Evolutionary conservation across 2,888 invertebrate species (phyloP).

Genomic region (Phragmatobia fuliginosa): DNA sequence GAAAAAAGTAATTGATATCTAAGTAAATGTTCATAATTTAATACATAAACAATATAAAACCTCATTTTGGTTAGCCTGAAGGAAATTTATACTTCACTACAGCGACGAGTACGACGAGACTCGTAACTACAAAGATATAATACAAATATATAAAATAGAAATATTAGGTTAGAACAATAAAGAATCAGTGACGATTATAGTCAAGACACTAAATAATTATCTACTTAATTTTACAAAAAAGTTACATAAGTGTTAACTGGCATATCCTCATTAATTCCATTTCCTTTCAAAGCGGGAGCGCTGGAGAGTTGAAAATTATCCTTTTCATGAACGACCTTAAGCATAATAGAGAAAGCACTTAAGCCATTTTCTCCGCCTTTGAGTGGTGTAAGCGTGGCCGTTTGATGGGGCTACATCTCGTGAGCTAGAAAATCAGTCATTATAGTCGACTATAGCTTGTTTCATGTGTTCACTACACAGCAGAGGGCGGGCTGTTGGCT

Average conservation of each 20-base stretch:
- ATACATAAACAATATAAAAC: no score
- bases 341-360: slow-evolving; percentile 87
- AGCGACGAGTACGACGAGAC: not conserved
- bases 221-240: not conserved
- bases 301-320: slow-evolving; percentile 86
- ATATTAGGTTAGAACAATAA: not conserved
- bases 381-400: slow-evolving; percentile 85
- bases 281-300: slow-evolving; percentile 68
- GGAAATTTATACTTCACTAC: no score
- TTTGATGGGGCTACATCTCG: slow-evolving; percentile 82
- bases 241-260: slow-evolving; percentile 6
- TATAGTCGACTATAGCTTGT: slow-evolving; percentile 76
- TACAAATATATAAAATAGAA: not conserved
- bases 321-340: slow-evolving; percentile 86
- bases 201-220: not conserved
- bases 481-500: slow-evolving; percentile 65
- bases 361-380: slow-evolving; percentile 87
- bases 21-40: no score
- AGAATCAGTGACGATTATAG: not conserved
- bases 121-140: not conserved
- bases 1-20: no score
- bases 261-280: slow-evolving; percentile 67
- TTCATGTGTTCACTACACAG: slow-evolving; percentile 58
- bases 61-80: no score
- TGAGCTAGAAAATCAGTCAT: slow-evolving; percentile 86